Conservation (phyloP, 2,888 invertebrate genomes). For the Odontomyia ornata region DNA sequence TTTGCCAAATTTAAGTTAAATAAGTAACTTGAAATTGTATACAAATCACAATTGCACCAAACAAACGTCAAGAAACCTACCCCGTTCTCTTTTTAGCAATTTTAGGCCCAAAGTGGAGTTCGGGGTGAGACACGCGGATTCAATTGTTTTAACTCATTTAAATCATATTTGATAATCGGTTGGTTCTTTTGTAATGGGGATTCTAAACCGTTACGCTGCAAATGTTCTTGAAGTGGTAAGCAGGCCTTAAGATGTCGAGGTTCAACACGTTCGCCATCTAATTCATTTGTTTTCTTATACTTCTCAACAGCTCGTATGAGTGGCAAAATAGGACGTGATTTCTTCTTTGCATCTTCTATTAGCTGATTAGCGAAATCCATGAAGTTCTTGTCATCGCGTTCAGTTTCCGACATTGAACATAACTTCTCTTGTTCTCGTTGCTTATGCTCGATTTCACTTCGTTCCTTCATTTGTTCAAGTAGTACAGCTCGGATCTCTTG, state of each 20-base stretch:
- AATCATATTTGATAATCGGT: conserved; percentile 47
- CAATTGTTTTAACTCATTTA: conserved; percentile 48
- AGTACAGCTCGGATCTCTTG: conserved; percentile 44
- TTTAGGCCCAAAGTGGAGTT: conserved; percentile 26
- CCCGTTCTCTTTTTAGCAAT: not conserved
- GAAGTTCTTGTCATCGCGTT: conserved; percentile 58
- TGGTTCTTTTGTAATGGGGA: not conserved
- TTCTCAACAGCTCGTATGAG: conserved; percentile 56
- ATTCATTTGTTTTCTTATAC: conserved; percentile 57
- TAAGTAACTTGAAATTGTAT: no score
- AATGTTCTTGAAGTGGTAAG: conserved; percentile 55
- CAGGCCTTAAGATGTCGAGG: conserved; percentile 58
- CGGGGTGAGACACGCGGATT: conserved; percentile 45
- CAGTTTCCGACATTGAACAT: conserved; percentile 51
- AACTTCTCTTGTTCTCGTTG: conserved; percentile 43
- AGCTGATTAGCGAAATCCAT: conserved; percentile 56
- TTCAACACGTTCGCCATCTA: conserved; percentile 55
- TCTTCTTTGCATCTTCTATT: conserved; percentile 57
- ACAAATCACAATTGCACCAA: no score
- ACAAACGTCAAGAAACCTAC: no score
- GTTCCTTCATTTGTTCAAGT: conserved; percentile 53
- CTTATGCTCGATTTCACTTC: conserved; percentile 50
- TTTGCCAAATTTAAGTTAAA: no score
- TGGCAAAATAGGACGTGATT: conserved; percentile 59
- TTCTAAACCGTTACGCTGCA: not conserved